phyloP scores from a whole-genome alignment of 2,113 vertebrate genomes.

The Acinonyx jubatus region DNA sequence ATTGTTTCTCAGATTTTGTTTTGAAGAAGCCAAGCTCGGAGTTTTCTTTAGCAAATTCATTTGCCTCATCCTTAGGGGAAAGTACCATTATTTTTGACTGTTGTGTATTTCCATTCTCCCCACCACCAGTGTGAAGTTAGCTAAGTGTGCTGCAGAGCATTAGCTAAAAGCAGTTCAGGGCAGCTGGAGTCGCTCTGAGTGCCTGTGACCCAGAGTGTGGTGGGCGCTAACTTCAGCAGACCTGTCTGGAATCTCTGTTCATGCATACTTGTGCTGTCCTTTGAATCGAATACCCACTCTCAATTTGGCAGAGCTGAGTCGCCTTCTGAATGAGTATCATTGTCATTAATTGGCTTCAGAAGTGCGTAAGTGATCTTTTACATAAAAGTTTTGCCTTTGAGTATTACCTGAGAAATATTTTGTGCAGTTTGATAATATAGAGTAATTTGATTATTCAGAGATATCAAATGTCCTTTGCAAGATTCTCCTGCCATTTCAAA shows the following conservation, averaged over 20 bases:
- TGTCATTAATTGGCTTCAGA: neutral
- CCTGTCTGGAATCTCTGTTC: neutral
- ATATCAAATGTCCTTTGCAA: constrained; percentile 23
- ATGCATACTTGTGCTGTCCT: neutral
- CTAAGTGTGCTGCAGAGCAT: neutral
- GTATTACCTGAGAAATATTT: constrained; percentile 25
- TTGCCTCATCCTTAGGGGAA: neutral
- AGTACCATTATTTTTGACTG: neutral
- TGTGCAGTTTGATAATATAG: neutral
- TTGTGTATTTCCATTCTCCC: neutral
- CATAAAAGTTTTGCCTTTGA: constrained; percentile 23
- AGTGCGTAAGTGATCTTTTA: constrained; percentile 26
- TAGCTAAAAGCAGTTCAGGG: neutral
- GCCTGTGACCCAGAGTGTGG: neutral
- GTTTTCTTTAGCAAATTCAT: neutral
- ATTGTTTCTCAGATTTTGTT: constrained; percentile 42
- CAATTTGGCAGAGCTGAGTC: neutral
- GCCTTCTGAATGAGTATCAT: neutral
- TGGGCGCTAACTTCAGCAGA: neutral
- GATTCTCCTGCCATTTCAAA: constrained; percentile 34
- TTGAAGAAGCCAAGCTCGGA: neutral
- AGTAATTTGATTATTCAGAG: constrained; percentile 28
- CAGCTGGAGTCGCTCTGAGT: no score
- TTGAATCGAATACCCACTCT: neutral
- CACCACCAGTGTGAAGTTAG: neutral